These are phyloP conservation scores for Corythucha ciliata DNA, from an alignment of 2,888 invertebrate genomes.

Conservation along the genomic window DNA sequence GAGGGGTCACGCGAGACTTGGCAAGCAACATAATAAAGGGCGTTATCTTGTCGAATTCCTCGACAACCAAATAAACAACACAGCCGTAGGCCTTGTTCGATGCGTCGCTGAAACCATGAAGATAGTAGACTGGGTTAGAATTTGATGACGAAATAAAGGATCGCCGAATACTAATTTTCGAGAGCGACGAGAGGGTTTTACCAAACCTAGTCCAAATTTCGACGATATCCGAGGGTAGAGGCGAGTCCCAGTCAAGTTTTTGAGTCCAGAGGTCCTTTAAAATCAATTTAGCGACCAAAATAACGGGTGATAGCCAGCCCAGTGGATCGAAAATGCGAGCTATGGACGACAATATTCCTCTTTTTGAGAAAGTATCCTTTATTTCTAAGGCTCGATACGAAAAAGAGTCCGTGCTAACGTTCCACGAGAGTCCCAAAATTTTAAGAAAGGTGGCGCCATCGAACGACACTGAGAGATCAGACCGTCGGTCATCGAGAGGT, in stretches of 20 bases:
- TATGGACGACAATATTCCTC: constrained; percentile 25
- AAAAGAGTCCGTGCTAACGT: constrained; percentile 22
- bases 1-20: constrained; percentile 10
- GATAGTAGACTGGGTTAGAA: not conserved
- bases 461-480: too few species aligned
- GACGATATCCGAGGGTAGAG: constrained; percentile 1
- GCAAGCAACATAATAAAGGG: constrained; percentile 1
- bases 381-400: constrained; percentile 17
- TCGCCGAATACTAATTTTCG: constrained; percentile 8
- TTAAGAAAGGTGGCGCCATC: constrained; percentile 22
- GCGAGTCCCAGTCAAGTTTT: constrained; percentile 1
- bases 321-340: constrained; percentile 5
- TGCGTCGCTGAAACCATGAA: constrained; percentile 14
- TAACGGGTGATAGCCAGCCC: constrained; percentile 3
- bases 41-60: not conserved
- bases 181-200: not conserved
- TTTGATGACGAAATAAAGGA: not conserved
- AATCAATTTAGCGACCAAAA: not conserved
- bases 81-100: constrained; percentile 14
- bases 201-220: not conserved
- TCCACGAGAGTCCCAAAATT: constrained; percentile 31
- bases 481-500: too few species aligned
- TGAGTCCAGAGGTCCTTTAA: constrained; percentile 7
- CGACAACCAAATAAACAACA: constrained; percentile 5
- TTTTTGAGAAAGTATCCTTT: constrained; percentile 23